Percentiles rank a stretch among this genome's conserved stretches.
Evolutionary conservation across 2,113 vertebrate genomes (phyloP).

Genomic region (Misgurnus anguillicaudatus): DNA sequence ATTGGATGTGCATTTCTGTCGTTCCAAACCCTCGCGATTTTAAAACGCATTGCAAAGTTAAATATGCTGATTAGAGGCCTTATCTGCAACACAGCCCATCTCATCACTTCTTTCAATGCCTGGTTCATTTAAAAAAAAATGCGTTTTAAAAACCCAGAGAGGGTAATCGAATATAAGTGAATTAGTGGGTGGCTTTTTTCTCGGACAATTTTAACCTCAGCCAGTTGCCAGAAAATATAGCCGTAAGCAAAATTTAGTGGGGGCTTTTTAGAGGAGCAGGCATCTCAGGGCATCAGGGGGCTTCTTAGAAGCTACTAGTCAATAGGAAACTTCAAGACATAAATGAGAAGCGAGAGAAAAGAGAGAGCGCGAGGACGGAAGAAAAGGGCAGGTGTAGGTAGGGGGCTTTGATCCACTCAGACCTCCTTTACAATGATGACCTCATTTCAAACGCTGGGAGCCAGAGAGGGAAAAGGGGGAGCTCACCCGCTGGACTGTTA

Average conservation of each 20-base stretch:
- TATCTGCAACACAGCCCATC: slow-evolving; percentile 65
- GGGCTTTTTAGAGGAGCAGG: slow-evolving; percentile 51
- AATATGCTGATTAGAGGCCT: slow-evolving; percentile 75
- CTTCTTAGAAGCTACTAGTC: slow-evolving; percentile 57
- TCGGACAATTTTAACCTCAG: slow-evolving; percentile 45
- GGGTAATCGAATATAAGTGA: slow-evolving; percentile 58
- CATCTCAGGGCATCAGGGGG: slow-evolving; percentile 50
- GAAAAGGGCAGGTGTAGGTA: slow-evolving; percentile 75
- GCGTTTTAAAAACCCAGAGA: slow-evolving; percentile 49
- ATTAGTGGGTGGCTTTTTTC: slow-evolving; percentile 48
- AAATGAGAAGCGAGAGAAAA: slow-evolving; percentile 65
- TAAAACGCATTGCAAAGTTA: slow-evolving; percentile 62
- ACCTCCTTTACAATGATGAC: slow-evolving; percentile 78
- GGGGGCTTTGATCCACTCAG: slow-evolving; percentile 77
- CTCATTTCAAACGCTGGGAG: slow-evolving; percentile 85
- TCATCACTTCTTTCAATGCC: slow-evolving; percentile 53
- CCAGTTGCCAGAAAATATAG: slow-evolving; percentile 46
- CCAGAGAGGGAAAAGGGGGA: slow-evolving; percentile 63
- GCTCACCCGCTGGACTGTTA: slow-evolving; percentile 47
- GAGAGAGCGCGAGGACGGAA: slow-evolving; percentile 62
- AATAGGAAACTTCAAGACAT: slow-evolving; percentile 58
- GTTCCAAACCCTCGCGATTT: slow-evolving; percentile 53
- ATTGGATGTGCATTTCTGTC: slow-evolving; percentile 76
- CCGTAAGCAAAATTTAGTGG: slow-evolving; percentile 55
- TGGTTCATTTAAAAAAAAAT: slow-evolving; percentile 51